Conservation (phyloP, 1,140 invertebrate species). For the Helicorthomorpha holstii region DNA sequence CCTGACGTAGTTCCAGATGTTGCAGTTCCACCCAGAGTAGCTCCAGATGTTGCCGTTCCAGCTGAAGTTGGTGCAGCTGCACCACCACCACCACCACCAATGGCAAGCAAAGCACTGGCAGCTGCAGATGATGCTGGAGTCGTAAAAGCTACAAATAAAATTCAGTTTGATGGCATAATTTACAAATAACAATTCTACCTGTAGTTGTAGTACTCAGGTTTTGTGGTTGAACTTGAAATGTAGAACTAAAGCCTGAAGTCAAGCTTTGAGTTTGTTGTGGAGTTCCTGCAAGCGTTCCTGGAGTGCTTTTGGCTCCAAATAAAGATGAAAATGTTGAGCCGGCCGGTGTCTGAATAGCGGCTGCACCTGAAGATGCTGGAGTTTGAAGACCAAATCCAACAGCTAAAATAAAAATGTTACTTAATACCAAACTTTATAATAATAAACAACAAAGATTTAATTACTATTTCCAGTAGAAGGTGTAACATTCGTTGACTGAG, state of each 20-base stretch:
- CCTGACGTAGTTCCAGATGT: neutral
- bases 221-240: neutral
- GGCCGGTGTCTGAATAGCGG: neutral
- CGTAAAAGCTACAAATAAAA: too few relatives aligned
- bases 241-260: neutral
- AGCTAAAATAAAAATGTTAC: too few relatives aligned
- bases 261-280: neutral
- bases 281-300: neutral
- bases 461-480: neutral
- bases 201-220: neutral
- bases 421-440: too few relatives aligned
- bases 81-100: neutral
- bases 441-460: too few relatives aligned
- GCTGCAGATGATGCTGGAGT: neutral
- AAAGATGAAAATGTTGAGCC: neutral
- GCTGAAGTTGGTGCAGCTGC: neutral
- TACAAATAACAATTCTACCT: too few relatives aligned
- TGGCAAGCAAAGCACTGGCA: neutral
- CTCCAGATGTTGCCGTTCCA: neutral
- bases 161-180: too few relatives aligned
- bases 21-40: neutral
- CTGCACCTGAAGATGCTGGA: neutral
- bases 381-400: too few relatives aligned
- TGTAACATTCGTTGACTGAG: neutral
- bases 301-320: neutral